These are phyloP conservation scores for Eustalomyia histrio DNA, from an alignment of 2,888 invertebrate species.

Conservation along the genomic window DNA sequence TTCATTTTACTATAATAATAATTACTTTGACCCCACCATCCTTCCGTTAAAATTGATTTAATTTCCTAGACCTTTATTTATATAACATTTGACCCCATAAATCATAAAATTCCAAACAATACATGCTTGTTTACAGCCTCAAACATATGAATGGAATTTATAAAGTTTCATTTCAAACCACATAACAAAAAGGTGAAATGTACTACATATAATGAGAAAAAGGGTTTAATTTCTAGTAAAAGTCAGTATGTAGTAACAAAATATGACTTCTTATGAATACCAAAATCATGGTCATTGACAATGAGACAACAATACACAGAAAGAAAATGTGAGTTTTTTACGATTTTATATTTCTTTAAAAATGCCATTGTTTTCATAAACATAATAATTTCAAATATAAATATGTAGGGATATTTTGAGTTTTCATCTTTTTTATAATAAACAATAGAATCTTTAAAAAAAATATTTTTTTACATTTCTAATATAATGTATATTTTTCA, in stretches of 20 bases:
- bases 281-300: constrained; percentile 1
- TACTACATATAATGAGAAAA: constrained; percentile 11
- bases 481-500: constrained; percentile 22
- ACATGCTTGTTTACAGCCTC: constrained; percentile 23
- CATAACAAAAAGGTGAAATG: constrained; percentile 24
- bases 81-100: constrained; percentile 69
- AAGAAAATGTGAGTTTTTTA: neutral
- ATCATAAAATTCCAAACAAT: constrained; percentile 63
- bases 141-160: constrained; percentile 60
- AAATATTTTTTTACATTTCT: constrained; percentile 16
- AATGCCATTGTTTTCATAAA: constrained; percentile 7
- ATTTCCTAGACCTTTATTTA: constrained; percentile 74
- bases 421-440: neutral
- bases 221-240: constrained; percentile 2
- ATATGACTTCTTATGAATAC: neutral
- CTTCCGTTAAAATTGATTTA: constrained; percentile 77
- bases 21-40: constrained; percentile 63
- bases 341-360: too few species aligned
- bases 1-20: constrained; percentile 58
- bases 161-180: constrained; percentile 29
- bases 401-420: too few species aligned
- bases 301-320: neutral
- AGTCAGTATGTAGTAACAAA: neutral
- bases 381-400: too few species aligned
- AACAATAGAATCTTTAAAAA: neutral